Percentiles rank a stretch among this genome's conserved stretches.
Conservation (phyloP, 2,113 vertebrate species). For the Oenanthe oenanthe region DNA sequence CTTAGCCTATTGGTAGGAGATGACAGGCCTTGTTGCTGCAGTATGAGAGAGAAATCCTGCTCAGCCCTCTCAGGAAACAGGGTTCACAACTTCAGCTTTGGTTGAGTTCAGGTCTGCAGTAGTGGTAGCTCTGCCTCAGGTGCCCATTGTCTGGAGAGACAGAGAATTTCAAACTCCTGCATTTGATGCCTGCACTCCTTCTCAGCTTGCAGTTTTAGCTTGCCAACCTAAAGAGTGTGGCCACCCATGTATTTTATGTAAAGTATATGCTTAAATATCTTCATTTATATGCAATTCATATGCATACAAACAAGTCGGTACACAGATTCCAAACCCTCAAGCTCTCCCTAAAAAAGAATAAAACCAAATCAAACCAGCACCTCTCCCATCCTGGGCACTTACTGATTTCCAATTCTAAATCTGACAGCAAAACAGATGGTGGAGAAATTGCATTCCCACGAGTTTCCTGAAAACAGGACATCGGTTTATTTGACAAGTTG, state of each 20-base stretch:
- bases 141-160: not conserved
- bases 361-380: not conserved
- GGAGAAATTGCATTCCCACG: not conserved
- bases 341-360: not conserved
- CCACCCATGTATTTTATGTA: not conserved
- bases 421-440: not conserved
- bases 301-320: not conserved
- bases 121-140: not conserved
- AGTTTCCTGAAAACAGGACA: not conserved
- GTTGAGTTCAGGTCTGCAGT: not conserved
- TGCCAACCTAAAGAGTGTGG: not conserved
- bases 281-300: not conserved
- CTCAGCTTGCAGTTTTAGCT: not conserved
- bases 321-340: not conserved
- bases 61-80: not conserved
- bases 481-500: not conserved
- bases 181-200: not conserved
- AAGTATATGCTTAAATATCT: not conserved
- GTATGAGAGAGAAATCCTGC: not conserved
- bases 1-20: not conserved
- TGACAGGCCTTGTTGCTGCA: not conserved
- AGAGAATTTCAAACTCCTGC: not conserved
- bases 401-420: not conserved
- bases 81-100: fast-evolving
- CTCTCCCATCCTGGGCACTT: not conserved